Conservation (phyloP, 53 echinoderm and acorn worm genomes). For the Henricia sp. region DNA sequence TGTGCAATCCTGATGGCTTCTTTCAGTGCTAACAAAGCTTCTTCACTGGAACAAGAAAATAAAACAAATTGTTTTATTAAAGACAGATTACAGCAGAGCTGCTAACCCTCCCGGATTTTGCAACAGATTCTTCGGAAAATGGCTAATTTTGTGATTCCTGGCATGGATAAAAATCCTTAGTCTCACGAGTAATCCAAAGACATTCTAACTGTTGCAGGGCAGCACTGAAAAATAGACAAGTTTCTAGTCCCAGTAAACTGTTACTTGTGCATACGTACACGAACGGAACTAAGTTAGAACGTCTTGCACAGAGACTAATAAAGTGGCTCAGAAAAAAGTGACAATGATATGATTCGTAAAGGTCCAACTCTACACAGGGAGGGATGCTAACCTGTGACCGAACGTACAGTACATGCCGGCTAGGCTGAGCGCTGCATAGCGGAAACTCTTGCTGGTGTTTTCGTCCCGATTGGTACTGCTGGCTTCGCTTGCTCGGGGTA, state of each 20-base stretch:
- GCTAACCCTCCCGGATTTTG: too few species aligned
- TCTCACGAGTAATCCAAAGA: too few species aligned
- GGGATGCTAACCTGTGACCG: conserved; percentile 80
- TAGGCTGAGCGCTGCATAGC: conserved; percentile 96
- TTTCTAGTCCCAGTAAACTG: not conserved
- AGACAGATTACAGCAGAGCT: too few species aligned
- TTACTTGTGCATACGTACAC: too few species aligned
- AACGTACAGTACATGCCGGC: conserved; percentile 87
- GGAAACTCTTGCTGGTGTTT: conserved; percentile 76
- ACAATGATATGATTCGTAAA: not conserved
- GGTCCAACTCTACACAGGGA: not conserved
- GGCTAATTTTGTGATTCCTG: too few species aligned
- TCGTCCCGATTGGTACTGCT: conserved; percentile 58
- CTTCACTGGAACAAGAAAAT: conserved; percentile 65
- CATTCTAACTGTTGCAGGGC: too few species aligned
- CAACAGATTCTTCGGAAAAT: too few species aligned
- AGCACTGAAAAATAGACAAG: not conserved
- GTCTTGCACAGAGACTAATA: too few species aligned
- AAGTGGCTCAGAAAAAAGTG: too few species aligned
- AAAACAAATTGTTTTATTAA: too few species aligned
- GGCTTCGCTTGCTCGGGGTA: conserved; percentile 59
- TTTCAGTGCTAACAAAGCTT: conserved; percentile 84
- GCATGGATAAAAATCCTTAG: too few species aligned
- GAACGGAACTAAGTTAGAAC: too few species aligned
- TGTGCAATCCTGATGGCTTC: conserved; percentile 96